These are phyloP conservation scores for Piprites chloris DNA, from an alignment of 2,113 vertebrate genomes.

Conservation along the genomic window DNA sequence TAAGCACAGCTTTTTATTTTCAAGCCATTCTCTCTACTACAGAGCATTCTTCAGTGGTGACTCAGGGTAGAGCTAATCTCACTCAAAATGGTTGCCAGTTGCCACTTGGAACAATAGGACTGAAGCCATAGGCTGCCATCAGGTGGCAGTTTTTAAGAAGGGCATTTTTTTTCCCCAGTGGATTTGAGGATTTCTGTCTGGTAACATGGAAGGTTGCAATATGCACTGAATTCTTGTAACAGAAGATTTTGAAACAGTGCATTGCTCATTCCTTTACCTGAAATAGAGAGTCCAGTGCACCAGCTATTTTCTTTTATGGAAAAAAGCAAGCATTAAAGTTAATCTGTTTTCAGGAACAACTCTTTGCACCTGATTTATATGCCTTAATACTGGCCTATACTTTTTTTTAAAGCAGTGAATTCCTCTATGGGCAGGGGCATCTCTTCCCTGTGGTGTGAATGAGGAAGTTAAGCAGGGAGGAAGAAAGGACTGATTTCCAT, in stretches of 20 bases:
- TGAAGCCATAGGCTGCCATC: slow-evolving; percentile 64
- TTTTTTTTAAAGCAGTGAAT: not conserved
- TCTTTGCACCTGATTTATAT: not conserved
- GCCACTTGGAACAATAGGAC: slow-evolving; percentile 44
- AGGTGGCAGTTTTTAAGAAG: slow-evolving; percentile 58
- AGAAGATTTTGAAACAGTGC: not conserved
- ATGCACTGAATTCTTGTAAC: not conserved
- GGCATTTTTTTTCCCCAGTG: not conserved
- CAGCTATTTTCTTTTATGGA: not conserved
- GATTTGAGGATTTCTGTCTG: not conserved
- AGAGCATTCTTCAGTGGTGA: slow-evolving; percentile 39
- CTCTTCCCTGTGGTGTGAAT: not conserved
- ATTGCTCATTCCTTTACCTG: not conserved
- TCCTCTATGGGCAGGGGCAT: not conserved
- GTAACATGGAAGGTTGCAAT: not conserved
- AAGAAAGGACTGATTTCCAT: not conserved
- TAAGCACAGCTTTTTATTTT: slow-evolving; percentile 11
- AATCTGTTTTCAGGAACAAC: not conserved
- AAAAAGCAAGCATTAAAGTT: not conserved
- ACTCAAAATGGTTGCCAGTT: slow-evolving; percentile 63
- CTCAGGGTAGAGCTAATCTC: slow-evolving; percentile 33
- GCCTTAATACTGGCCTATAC: not conserved
- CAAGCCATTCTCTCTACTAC: not conserved
- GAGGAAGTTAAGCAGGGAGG: not conserved
- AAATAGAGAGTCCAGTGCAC: not conserved